Evolutionary conservation across 2,888 invertebrate species (phyloP).

Genomic region (Torymus aiolomorphi): DNA sequence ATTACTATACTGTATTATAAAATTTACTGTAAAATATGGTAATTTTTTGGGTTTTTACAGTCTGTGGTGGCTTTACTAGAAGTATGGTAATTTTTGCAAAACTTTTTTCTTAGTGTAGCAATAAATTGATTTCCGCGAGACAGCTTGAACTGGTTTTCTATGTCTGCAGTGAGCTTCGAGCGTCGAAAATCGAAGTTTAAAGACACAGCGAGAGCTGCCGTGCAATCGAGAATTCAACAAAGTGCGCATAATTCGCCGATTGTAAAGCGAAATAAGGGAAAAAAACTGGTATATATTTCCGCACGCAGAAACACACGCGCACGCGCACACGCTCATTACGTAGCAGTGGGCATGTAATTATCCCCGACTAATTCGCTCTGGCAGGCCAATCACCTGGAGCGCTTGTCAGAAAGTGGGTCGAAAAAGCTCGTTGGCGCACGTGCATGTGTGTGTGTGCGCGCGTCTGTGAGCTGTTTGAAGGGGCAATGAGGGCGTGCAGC

Average conservation of each 20-base stretch:
- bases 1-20: no score
- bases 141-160: no score
- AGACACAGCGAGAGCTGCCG: not conserved
- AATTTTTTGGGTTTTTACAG: no score
- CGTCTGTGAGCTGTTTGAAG: not conserved
- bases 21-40: no score
- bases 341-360: conserved; percentile 14
- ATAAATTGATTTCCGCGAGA: no score
- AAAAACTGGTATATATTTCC: not conserved
- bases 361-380: conserved; percentile 21
- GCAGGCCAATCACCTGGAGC: conserved; percentile 32
- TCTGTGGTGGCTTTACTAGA: no score
- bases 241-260: not conserved
- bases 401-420: conserved; percentile 18
- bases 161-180: no score
- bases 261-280: not conserved
- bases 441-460: not conserved
- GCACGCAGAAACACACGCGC: not conserved
- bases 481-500: not conserved
- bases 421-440: conserved; percentile 12
- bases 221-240: not conserved
- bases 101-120: no score
- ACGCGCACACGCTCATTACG: not conserved
- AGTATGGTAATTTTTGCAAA: no score
- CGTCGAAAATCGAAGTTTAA: no score